Evolutionary conservation across 2,888 invertebrate genomes (phyloP).

Genomic region (Drosophila silvestris): DNA sequence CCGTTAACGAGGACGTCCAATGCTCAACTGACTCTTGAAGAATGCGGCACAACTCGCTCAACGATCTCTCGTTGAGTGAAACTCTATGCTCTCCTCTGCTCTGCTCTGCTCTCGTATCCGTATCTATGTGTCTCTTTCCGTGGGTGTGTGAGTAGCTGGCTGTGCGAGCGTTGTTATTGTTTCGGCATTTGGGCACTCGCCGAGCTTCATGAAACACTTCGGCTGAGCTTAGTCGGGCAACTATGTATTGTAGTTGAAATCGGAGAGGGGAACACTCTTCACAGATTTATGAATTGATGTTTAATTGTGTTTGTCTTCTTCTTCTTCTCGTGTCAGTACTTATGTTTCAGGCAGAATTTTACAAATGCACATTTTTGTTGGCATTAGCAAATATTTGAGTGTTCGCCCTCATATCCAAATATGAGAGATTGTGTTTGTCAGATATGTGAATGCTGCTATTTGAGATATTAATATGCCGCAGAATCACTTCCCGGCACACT

Average conservation of each 20-base stretch:
- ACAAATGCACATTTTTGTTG: not conserved
- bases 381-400: slow-evolving; percentile 20
- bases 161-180: slow-evolving; percentile 29
- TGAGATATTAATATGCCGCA: slow-evolving; percentile 17
- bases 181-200: slow-evolving; percentile 19
- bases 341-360: slow-evolving; percentile 29
- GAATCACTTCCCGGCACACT: slow-evolving; percentile 28
- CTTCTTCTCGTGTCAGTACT: slow-evolving; percentile 21
- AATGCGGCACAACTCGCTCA: slow-evolving; percentile 57
- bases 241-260: slow-evolving; percentile 29
- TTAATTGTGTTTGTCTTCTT: slow-evolving; percentile 28
- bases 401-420: not conserved
- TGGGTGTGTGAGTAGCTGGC: slow-evolving; percentile 32
- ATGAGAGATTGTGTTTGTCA: slow-evolving; percentile 9
- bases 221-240: slow-evolving; percentile 33
- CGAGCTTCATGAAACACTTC: slow-evolving; percentile 29
- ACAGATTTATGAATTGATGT: slow-evolving; percentile 51
- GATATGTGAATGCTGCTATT: slow-evolving; percentile 13
- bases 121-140: slow-evolving; percentile 1
- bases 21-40: slow-evolving; percentile 81
- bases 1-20: slow-evolving; percentile 84
- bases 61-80: slow-evolving; percentile 65
- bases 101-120: slow-evolving; percentile 9
- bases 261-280: slow-evolving; percentile 11
- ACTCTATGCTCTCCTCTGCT: slow-evolving; percentile 55